Evolutionary conservation across 2,888 invertebrate genomes (phyloP), one percentile per base, ranked within the genome.

Genomic region (Lamproptera curius): DNA sequence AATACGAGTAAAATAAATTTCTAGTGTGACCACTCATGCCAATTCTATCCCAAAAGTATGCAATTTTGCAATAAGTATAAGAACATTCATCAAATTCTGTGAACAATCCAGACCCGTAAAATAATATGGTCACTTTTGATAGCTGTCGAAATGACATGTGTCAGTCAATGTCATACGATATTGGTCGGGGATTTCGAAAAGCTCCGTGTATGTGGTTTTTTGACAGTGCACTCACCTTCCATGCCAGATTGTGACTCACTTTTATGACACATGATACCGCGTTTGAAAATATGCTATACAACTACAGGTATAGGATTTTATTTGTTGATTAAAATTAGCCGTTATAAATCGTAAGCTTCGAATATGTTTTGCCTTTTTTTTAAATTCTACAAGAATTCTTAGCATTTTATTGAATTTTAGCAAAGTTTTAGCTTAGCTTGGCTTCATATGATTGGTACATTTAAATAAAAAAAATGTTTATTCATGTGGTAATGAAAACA

Each of bases 221-320:
- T 41, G 67, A 57, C 61, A 55, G 67, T 59, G 53, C 62, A 69
- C 50, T 76, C 63, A 73, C 77, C 76, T 78, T 74, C 75, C 60
- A 50, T 35, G 39, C 54, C 59, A 65, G 73, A 76, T 76, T 72
- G 59, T 74, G 74, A 74, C 64, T 76, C 73, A 77, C 54, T 52
- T n/a, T 44, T 67, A 58, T 56, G 49, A 39, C 20, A 49, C 14
- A 13, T 39, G 49, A 48, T 31, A 43, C 3, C 31, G 20, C n/a
- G n/a, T 9, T 38, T 38, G 20, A 37, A 20, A 5, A 4, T 2
- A 34, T 34, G 4, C 8, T 34, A 34, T 34, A 11, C 14, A 34
- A 14, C 13, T 34, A 34, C 14, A 34, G 2, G 8, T 34, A 11
- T 11, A 34, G 2, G 14, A n/a, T n/a, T n/a, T n/a, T n/a, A n/a